A percentile compares a stretch with the other conserved stretches of the same genome.
Conservation (phyloP, 1,140 invertebrate species). For the Drosophila pseudoobscura region DNA sequence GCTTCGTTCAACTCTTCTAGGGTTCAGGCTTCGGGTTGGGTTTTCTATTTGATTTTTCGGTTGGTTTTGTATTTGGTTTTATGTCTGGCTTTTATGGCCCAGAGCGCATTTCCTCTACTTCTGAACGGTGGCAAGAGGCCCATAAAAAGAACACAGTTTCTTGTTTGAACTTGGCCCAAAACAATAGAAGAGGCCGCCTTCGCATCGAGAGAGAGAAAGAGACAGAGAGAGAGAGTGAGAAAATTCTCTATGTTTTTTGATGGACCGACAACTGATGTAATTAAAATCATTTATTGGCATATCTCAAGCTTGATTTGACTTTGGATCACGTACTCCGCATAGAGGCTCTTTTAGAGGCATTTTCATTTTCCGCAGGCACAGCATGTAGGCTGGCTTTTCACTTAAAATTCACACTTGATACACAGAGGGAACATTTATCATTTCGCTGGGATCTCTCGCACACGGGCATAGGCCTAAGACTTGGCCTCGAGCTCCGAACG, state of each 20-base stretch:
- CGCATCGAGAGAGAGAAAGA: background rate
- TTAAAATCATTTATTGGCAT: slow-evolving; percentile 79
- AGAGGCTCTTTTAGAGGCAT: slow-evolving; percentile 30
- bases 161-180: slow-evolving; percentile 24
- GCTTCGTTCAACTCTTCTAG: slow-evolving; percentile 36
- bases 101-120: slow-evolving; percentile 53
- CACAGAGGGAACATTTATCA: slow-evolving; percentile 71
- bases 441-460: slow-evolving; percentile 66
- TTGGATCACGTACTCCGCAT: slow-evolving; percentile 64
- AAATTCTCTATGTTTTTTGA: slow-evolving; percentile 26
- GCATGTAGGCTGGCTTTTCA: slow-evolving; percentile 49
- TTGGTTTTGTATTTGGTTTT: slow-evolving; percentile 29
- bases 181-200: background rate
- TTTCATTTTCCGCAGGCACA: slow-evolving; percentile 24
- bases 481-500: background rate
- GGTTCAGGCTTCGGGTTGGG: background rate
- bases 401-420: slow-evolving; percentile 82
- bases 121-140: slow-evolving; percentile 42
- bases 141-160: slow-evolving; percentile 35
- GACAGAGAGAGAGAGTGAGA: background rate
- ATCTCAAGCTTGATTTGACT: slow-evolving; percentile 53
- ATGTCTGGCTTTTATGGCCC: slow-evolving; percentile 62
- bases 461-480: too few relatives aligned
- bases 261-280: slow-evolving; percentile 47
- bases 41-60: slow-evolving; percentile 9